Conservation (phyloP, 37 sponge, comb jelly and placozoan species). For the Haliclona indistincta region DNA sequence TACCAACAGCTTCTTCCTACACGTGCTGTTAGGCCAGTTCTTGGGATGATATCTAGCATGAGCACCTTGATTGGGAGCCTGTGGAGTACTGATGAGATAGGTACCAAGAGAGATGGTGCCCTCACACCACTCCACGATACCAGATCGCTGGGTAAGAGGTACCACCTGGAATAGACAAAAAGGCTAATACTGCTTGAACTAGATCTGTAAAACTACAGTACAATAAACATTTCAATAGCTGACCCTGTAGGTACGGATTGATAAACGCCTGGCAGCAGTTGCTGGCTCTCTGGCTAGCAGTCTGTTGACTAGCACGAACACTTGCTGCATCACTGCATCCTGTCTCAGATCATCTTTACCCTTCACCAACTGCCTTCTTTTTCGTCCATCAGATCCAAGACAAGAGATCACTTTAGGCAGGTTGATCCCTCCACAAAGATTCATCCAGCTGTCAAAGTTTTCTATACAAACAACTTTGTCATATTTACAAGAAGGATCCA, state of each 20-base stretch:
- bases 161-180: too few relatives aligned
- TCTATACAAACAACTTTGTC: constrained; percentile 58
- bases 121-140: too few relatives aligned
- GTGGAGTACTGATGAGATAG: too few relatives aligned
- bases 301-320: constrained; percentile 86
- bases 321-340: constrained; percentile 99
- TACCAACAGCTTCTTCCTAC: too few relatives aligned
- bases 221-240: too few relatives aligned
- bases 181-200: too few relatives aligned
- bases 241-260: constrained; percentile 94
- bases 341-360: constrained; percentile 97
- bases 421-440: constrained; percentile 87
- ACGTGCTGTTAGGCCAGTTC: too few relatives aligned
- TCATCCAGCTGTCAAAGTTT: constrained; percentile 63
- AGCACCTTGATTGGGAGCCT: too few relatives aligned
- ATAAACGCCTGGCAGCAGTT: constrained; percentile 71
- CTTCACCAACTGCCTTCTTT: constrained; percentile 90
- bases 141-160: too few relatives aligned
- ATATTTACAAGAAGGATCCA: constrained; percentile 79
- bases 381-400: constrained; percentile 86
- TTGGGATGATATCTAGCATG: too few relatives aligned
- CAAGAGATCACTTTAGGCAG: constrained; percentile 88
- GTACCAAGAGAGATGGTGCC: too few relatives aligned
- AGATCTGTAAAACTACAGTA: too few relatives aligned
- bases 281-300: constrained; percentile 66